phyloP scores from a whole-genome alignment of 2,888 invertebrate species.

The Macroteleia sp. region DNA sequence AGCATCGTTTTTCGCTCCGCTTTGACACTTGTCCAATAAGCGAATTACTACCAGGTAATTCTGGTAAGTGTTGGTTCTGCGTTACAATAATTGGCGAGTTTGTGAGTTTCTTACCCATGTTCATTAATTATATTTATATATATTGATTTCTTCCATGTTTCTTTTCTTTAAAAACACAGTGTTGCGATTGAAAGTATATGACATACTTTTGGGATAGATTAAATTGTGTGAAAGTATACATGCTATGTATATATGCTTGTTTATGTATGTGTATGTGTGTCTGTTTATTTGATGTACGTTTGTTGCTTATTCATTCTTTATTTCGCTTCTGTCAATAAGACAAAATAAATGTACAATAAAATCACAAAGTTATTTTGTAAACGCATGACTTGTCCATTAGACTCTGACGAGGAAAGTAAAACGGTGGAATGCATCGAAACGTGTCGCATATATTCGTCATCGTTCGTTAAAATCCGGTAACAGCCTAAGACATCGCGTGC shows the following conservation, averaged over 20 bases:
- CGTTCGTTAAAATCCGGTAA: conserved; percentile 17
- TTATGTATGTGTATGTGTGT: conserved; percentile 47
- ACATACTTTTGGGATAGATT: conserved; percentile 21
- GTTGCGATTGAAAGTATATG: conserved; percentile 23
- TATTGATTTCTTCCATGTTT: conserved; percentile 2
- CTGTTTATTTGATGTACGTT: conserved; percentile 33
- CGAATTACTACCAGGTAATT: conserved; percentile 73
- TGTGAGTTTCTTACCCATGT: conserved; percentile 58
- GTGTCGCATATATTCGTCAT: conserved; percentile 20
- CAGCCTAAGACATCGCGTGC: conserved; percentile 61
- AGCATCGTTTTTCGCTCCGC: not conserved
- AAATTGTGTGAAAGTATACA: conserved; percentile 22
- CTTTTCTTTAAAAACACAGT: conserved; percentile 11
- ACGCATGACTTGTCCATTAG: conserved; percentile 35
- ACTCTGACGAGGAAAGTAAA: conserved; percentile 59
- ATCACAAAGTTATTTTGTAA: conserved; percentile 62
- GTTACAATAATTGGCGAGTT: conserved; percentile 63
- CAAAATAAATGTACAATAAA: conserved; percentile 70
- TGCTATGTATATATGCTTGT: conserved; percentile 21
- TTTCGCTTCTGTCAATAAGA: conserved; percentile 23
- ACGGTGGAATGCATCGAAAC: conserved; percentile 73
- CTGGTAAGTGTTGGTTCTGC: conserved; percentile 71
- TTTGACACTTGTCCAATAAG: conserved; percentile 71
- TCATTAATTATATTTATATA: conserved; percentile 38
- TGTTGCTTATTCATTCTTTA: conserved; percentile 1